A percentile compares a stretch with the other conserved stretches of the same genome.
Conservation (phyloP, 2,888 invertebrate species). For the Thymelicus acteon region DNA sequence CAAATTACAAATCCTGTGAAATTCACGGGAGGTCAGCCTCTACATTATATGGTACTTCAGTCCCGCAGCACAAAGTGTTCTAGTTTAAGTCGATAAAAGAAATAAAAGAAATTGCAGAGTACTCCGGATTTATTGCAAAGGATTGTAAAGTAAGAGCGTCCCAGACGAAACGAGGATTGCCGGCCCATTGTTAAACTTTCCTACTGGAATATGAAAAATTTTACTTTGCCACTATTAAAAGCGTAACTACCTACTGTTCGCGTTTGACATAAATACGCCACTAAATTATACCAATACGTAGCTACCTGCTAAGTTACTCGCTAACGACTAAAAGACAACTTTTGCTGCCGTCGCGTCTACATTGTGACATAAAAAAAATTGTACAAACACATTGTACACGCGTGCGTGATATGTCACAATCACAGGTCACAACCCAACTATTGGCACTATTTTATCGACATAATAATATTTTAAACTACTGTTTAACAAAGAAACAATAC, state of each 20-base stretch:
- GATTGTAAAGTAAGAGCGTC: conserved; percentile 37
- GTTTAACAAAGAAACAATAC: too few species aligned
- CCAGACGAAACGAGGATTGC: conserved; percentile 36
- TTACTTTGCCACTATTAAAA: conserved; percentile 32
- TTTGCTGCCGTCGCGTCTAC: too few species aligned
- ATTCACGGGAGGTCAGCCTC: conserved; percentile 28
- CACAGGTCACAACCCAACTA: too few species aligned
- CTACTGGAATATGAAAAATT: conserved; percentile 35
- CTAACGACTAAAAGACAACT: too few species aligned
- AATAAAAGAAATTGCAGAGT: conserved; percentile 37
- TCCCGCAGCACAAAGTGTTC: conserved; percentile 35
- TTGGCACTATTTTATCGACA: too few species aligned
- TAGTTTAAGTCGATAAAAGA: conserved; percentile 39
- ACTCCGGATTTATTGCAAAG: conserved; percentile 38
- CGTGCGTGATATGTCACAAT: too few species aligned
- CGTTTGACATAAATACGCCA: conserved; percentile 17
- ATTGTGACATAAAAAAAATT: too few species aligned
- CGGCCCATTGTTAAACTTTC: conserved; percentile 35
- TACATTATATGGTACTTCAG: conserved; percentile 30
- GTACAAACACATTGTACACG: too few species aligned
- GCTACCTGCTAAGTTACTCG: too few species aligned
- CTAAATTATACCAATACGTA: conserved; percentile 1
- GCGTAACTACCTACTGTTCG: conserved; percentile 6
- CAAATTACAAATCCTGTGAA: conserved; percentile 7
- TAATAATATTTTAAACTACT: too few species aligned